phyloP scores from a whole-genome alignment of 2,888 invertebrate species.

The Drosophila anomelani region DNA sequence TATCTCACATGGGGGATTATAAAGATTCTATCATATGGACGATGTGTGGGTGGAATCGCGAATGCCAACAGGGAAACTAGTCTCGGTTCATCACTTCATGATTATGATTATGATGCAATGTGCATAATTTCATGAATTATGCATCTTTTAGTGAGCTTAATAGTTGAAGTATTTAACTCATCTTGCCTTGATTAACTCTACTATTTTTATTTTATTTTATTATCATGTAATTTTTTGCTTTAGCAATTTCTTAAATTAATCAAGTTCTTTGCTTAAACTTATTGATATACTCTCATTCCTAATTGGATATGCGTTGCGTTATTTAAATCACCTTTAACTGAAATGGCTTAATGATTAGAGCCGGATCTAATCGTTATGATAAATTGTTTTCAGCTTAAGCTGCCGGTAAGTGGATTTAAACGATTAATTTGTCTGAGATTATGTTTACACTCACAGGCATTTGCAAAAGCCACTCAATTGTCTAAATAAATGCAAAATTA shows the following conservation, averaged over 20 bases:
- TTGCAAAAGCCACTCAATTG: neutral
- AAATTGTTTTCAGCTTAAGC: neutral
- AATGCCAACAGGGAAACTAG: neutral
- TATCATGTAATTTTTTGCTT: neutral
- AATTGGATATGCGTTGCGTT: neutral
- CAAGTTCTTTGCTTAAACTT: neutral
- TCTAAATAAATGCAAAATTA: neutral
- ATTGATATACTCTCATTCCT: neutral
- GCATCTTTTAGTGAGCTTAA: neutral
- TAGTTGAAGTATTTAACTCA: neutral
- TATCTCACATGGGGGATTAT: conserved; percentile 12
- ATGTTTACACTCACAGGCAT: neutral
- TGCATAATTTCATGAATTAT: neutral
- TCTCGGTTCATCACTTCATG: neutral
- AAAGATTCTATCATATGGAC: neutral
- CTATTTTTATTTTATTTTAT: neutral
- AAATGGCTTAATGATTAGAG: conserved; percentile 4
- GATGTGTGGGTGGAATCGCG: conserved; percentile 10
- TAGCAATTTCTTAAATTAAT: neutral
- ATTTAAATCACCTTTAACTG: neutral
- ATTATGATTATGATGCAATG: neutral
- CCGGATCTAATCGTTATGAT: conserved; percentile 8
- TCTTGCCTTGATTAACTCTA: neutral
- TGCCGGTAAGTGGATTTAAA: conserved; percentile 13
- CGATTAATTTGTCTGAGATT: neutral